A percentile compares a stretch with the other conserved stretches of the same genome.
phyloP scores from a whole-genome alignment of 2,888 invertebrate genomes.

The Magallana nippona region DNA sequence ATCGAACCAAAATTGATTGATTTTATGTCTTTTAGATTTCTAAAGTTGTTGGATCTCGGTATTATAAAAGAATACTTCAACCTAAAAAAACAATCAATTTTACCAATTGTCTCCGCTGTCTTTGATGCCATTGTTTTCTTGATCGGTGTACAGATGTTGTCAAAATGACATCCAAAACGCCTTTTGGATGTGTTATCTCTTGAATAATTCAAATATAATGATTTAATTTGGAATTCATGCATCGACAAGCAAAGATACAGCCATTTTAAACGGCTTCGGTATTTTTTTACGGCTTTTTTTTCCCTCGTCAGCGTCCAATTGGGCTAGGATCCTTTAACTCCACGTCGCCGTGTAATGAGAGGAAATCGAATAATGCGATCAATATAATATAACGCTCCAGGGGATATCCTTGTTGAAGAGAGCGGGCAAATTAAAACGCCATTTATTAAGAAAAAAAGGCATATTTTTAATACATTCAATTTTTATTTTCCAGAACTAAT shows the following conservation, averaged over 20 bases:
- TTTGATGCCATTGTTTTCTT: background rate
- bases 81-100: constrained; percentile 19
- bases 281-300: background rate
- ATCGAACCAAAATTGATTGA: no score
- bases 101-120: background rate
- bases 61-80: background rate
- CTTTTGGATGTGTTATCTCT: background rate
- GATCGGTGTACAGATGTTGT: background rate
- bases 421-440: no score
- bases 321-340: background rate
- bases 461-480: no score
- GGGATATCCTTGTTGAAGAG: background rate
- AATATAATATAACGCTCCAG: background rate
- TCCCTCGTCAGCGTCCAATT: background rate
- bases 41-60: no score
- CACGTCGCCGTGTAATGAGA: background rate
- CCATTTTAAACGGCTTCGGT: background rate
- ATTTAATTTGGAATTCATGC: background rate
- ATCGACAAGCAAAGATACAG: background rate
- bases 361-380: background rate
- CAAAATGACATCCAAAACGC: background rate
- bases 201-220: background rate
- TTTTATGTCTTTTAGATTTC: no score
- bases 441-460: no score
- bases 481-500: no score